Evolutionary conservation across 2,797 vertebrate genomes (phyloP), one percentile per base, ranked within the genome.

Genomic region (Glyptemys insculpta): DNA sequence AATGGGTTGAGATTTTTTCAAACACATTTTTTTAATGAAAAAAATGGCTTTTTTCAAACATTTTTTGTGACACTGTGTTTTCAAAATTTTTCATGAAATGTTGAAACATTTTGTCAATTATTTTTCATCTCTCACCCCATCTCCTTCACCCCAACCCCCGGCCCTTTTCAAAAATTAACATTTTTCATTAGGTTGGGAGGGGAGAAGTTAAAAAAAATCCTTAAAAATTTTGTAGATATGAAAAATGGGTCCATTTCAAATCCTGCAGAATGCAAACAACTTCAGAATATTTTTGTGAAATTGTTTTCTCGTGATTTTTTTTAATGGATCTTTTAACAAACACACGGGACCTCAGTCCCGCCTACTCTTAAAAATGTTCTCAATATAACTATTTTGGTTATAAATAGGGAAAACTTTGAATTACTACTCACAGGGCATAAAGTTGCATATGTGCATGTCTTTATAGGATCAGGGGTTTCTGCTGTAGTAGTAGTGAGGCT

Each of bases 201-300:
- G 18, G 65, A 10, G 16, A 7, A 10, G 4, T 8, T 19, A 21
- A 37, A 37, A 37, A 68, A 68, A 68, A 21, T 68, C 65, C 25
- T 56, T 76, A 52, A 15, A 44, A 57, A 84, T 37, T 12, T 74
- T 93, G 78, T 81, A 89, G 52, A 84, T 44, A 50, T 7, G 25
- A 54, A 34, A 84, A 95, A 7, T 34, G 65, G 90, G 57, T 83
- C 83, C 7, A 11, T 86, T 93, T 84, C 57, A 29, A 92, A 90
- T 82, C 21, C 47, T 37, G 80, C 89, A 82, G 84, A 80, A 81
- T 15, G 89, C 91, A 93, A 93, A 37, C 52, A 86, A 47, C 50
- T 49, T 49, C 53, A 49, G 90, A 91, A 79, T 29, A 44, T 31
- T 65, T 65, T 56, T 56, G 27, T 18, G 83, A 56, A 83, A 54